Base-by-base conservation (phyloP, 1,140 invertebrate species). In the Manduca sexta region DNA sequence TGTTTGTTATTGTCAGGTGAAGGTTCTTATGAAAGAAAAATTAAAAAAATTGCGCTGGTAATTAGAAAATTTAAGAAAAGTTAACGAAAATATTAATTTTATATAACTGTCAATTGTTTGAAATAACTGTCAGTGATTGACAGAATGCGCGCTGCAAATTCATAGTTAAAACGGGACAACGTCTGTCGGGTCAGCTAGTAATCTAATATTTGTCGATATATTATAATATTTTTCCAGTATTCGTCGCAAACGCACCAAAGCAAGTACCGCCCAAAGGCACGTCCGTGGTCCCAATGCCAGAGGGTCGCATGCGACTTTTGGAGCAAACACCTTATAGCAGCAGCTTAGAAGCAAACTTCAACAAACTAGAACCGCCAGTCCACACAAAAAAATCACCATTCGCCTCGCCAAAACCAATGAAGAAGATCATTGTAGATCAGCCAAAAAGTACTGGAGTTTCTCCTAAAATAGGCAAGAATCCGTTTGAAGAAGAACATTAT, bases 321-420 rank as follows among this genome's bases (percentile, higher is more conserved):
- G 88, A 90, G 56, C 75, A 84, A 47, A 62, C 73, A 26, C 75
- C 84, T 16, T 90, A 91, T 69, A 89, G 89, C 51, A 86, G 88
- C 15, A 91, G 89, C 38, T 73, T 91, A 8, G 90, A 91, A 62
- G 88, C 89, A 1, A 90, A 91, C 66, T 74, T 90, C 3, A 84
- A 62, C 16, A 64, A 60, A 10, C 69, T 79, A 0, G 64, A 75
- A 15, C 76, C 78, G 17, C 76, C 78, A n/a, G 54, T 65, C 3
- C 68, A 68, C 46, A 40, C 49, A 3, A 62, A 35, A 30, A 34
- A 63, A 49, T 61, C 69, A 10, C 61, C 66, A 0, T 53, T 51
- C 42, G 42, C 53, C 6, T 73, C 70, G 0, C 66, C 68, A 0
- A 43, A 18, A 11, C 10, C 41, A 0, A 17, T 40, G 29, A 69